Percentiles rank a stretch among this genome's conserved stretches.
Conservation (phyloP, 2,113 vertebrate species). For the Natator depressus region DNA sequence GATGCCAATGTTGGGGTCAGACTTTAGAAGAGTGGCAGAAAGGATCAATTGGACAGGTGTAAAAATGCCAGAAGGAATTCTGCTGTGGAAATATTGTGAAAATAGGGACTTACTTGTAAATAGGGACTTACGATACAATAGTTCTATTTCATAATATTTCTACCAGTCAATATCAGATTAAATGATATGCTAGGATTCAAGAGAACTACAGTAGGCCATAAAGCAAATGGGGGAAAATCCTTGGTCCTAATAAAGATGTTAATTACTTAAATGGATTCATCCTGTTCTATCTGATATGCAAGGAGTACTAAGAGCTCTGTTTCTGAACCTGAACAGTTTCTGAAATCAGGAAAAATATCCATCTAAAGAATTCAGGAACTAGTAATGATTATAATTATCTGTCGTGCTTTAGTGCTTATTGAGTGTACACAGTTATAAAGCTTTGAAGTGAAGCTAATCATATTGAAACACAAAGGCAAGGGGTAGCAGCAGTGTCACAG, state of each 20-base stretch:
- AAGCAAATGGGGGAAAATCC: not conserved
- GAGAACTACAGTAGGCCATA: not conserved
- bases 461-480: not conserved
- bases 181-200: not conserved
- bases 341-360: constrained; percentile 32
- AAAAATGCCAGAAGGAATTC: not conserved
- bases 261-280: not conserved
- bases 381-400: constrained; percentile 26
- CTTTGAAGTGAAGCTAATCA: not conserved
- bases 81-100: not conserved
- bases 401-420: constrained; percentile 18
- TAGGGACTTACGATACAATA: not conserved
- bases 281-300: not conserved
- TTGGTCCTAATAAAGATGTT: not conserved
- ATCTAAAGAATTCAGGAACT: not conserved
- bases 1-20: constrained; percentile 26
- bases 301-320: not conserved
- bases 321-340: constrained; percentile 12
- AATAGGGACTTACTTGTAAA: not conserved
- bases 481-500: not conserved
- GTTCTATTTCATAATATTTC: not conserved
- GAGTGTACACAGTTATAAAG: not conserved
- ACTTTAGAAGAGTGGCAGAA: constrained; percentile 23
- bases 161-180: not conserved
- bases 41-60: not conserved